Conservation (phyloP, 2,797 vertebrate species). For the Nannoperca obscura region DNA sequence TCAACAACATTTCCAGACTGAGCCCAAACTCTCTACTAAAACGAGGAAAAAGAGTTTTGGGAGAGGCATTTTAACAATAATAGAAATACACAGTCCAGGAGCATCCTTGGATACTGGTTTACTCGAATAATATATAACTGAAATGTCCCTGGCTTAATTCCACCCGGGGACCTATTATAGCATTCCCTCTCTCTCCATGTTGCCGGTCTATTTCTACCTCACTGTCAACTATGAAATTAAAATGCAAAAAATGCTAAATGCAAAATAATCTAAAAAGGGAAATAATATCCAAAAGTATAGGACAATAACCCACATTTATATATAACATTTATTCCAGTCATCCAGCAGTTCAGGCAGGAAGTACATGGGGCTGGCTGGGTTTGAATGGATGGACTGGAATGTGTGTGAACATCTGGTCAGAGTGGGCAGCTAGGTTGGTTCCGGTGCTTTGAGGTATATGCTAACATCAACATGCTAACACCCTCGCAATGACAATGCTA, state of each 20-base stretch:
- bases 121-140: neutral
- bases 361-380: neutral
- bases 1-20: conserved; percentile 12
- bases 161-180: neutral
- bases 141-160: neutral
- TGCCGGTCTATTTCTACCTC: neutral
- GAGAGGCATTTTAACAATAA: neutral
- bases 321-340: neutral
- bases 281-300: neutral
- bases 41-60: neutral
- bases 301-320: neutral
- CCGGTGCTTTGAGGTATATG: too few relatives aligned
- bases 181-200: neutral
- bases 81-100: neutral
- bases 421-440: too few relatives aligned
- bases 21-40: neutral
- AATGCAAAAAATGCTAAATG: neutral
- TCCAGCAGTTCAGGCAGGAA: neutral
- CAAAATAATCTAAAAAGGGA: neutral
- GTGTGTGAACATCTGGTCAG: neutral
- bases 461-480: too few relatives aligned
- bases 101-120: neutral
- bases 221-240: neutral
- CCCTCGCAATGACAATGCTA: neutral
- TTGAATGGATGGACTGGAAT: neutral